Base-by-base conservation (phyloP, 2,888 invertebrate genomes). In the Caenorhabditis plicata region DNA sequence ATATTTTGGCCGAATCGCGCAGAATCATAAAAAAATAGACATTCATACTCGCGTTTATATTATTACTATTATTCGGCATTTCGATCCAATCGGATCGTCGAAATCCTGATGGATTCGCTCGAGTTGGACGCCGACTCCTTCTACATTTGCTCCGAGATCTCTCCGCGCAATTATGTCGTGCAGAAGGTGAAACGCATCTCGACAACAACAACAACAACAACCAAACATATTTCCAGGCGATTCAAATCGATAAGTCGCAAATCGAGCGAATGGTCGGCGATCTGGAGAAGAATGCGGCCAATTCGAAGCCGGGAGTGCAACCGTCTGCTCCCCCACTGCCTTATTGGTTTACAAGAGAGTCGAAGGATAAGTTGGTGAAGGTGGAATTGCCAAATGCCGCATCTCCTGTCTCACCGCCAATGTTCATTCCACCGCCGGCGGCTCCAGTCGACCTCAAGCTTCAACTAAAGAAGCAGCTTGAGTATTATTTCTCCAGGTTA, bases 401-500 rank as follows among this genome's bases (percentile, higher is more conserved):
- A n/a, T n/a, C n/a, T n/a, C n/a, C n/a, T n/a, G n/a, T n/a, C n/a
- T n/a, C n/a, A n/a, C n/a, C n/a, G n/a, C n/a, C n/a, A n/a, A n/a
- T 39, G 49, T 13, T 48, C 40, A 46, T 48, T 26, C 48, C 50
- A 22, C 50, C 31, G 49, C 49, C 54, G 32, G 20, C 8, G 20
- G n/a, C n/a, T n/a, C n/a, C 43, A 22, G 41, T 47, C 2, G 60
- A 89, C 82, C 85, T 90, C 36, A 88, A 89, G 83, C 87, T 87
- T 80, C 86, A 88, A 87, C 86, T 91, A 78, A 88, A 88, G 73
- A 87, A 87, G 53, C 90, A 91, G 83, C 86, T 91, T 78, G 90
- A 91, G 84, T 90, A 90, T 82, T 91, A 90, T 83, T 91, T 91
- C 84, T 90, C 90, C 77, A 88, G 90, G 90, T 90, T 33, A 19